Percentiles rank a stretch among this genome's conserved stretches.
Conservation (phyloP, 2,797 vertebrate genomes). For the Anniella stebbinsi region DNA sequence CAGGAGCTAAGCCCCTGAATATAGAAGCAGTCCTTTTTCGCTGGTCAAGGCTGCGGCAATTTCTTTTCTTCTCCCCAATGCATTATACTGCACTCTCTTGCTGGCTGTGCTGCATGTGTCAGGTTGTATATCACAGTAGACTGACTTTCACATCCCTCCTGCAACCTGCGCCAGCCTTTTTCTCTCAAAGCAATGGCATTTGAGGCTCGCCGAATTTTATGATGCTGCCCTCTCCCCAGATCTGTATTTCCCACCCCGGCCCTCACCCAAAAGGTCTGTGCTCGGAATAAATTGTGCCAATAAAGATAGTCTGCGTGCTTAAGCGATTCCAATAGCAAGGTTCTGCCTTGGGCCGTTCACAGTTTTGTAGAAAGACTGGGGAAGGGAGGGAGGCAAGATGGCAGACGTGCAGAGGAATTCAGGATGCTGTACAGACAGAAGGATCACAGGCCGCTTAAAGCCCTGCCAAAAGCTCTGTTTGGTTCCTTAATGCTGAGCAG, state of each 20-base stretch:
- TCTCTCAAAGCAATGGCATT: not conserved
- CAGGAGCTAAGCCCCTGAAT: not conserved
- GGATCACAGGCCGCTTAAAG: no score
- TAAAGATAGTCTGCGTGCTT: not conserved
- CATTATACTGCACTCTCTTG: not conserved
- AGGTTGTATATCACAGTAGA: not conserved
- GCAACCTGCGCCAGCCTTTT: not conserved
- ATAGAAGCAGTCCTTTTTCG: not conserved
- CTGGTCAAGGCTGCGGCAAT: not conserved
- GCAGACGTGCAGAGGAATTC: not conserved
- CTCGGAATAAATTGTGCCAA: not conserved
- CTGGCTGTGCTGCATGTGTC: not conserved
- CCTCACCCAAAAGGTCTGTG: no score
- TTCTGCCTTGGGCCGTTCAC: not conserved
- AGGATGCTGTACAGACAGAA: not conserved
- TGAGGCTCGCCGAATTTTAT: not conserved
- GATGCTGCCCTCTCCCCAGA: not conserved
- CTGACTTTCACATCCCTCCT: not conserved
- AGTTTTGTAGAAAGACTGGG: not conserved
- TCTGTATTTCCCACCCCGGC: not conserved
- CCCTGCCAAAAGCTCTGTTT: not conserved
- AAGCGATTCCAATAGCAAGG: not conserved
- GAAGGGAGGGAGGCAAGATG: not conserved
- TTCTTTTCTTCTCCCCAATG: not conserved
- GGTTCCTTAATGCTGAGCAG: not conserved